Conservation (phyloP, 2,888 invertebrate species). For the Anaspis maculata region DNA sequence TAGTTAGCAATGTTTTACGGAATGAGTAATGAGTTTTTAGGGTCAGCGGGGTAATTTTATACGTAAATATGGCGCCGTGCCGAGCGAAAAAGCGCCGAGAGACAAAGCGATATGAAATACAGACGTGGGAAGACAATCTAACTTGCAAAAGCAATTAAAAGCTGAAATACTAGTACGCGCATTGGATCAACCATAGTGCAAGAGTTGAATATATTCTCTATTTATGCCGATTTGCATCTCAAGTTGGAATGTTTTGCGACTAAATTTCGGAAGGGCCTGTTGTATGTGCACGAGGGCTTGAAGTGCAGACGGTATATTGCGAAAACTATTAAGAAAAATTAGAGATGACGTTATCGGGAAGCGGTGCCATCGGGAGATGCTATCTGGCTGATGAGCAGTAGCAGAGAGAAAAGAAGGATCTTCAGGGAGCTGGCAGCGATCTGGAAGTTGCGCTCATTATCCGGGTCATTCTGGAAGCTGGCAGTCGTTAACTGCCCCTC, state of each 20-base stretch:
- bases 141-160: not conserved
- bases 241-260: not conserved
- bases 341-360: slow-evolving; percentile 19
- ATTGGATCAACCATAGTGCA: no score
- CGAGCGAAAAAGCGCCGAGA: no score
- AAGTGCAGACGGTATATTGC: no score
- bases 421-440: slow-evolving; percentile 19
- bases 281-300: no score
- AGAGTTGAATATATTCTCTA: not conserved
- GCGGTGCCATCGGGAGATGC: slow-evolving; percentile 22
- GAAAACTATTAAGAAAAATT: slow-evolving; percentile 25
- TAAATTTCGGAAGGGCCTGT: not conserved
- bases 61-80: no score
- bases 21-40: no score
- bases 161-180: not conserved
- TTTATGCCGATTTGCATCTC: not conserved
- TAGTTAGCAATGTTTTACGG: no score
- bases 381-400: slow-evolving; percentile 25
- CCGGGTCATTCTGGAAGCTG: slow-evolving; percentile 25
- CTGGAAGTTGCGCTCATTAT: slow-evolving; percentile 24
- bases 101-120: no score
- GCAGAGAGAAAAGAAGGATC: slow-evolving; percentile 12
- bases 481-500: slow-evolving; percentile 26
- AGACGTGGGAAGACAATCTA: not conserved
- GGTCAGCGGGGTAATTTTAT: no score